Conservation (phyloP, 2,113 vertebrate genomes). For the Entosphenus tridentatus region DNA sequence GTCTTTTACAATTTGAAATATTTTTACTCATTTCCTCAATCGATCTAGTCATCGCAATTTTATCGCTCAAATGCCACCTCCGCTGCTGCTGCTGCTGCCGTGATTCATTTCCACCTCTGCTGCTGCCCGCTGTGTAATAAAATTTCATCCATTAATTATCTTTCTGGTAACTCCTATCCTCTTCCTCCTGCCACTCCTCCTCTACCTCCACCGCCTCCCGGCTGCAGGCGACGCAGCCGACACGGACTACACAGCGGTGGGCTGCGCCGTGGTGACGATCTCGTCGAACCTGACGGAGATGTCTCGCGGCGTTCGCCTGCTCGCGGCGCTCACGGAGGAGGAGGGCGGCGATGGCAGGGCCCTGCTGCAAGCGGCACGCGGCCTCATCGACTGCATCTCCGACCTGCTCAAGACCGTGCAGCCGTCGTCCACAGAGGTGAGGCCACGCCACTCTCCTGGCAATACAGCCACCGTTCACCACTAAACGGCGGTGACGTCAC, state of each 20-base stretch:
- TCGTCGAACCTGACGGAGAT: constrained; percentile 97
- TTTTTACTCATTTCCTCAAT: too few species aligned
- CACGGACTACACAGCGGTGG: constrained; percentile 84
- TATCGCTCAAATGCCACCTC: too few species aligned
- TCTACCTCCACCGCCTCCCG: background rate
- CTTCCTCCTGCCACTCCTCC: background rate
- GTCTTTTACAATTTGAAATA: too few species aligned
- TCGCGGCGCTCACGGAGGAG: constrained; percentile 77
- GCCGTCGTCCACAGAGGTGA: constrained; percentile 59
- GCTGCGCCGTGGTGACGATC: constrained; percentile 84
- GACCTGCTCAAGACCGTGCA: constrained; percentile 77
- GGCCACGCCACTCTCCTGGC: background rate
- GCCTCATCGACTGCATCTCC: constrained; percentile 57
- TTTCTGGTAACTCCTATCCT: too few species aligned
- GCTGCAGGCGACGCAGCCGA: constrained; percentile 65
- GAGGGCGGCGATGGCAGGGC: constrained; percentile 66
- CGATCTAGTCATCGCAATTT: too few species aligned
- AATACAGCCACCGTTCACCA: too few species aligned
- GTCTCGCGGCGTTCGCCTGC: constrained; percentile 80
- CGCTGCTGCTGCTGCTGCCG: too few species aligned
- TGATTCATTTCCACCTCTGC: too few species aligned
- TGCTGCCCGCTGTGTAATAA: too few species aligned
- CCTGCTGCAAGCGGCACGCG: constrained; percentile 69
- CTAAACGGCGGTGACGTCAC: too few species aligned
- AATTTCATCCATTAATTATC: too few species aligned